A percentile compares a stretch with the other conserved stretches of the same genome.
These are phyloP conservation scores for Apis florea DNA, from an alignment of 1,140 invertebrate genomes.

Conservation along the genomic window DNA sequence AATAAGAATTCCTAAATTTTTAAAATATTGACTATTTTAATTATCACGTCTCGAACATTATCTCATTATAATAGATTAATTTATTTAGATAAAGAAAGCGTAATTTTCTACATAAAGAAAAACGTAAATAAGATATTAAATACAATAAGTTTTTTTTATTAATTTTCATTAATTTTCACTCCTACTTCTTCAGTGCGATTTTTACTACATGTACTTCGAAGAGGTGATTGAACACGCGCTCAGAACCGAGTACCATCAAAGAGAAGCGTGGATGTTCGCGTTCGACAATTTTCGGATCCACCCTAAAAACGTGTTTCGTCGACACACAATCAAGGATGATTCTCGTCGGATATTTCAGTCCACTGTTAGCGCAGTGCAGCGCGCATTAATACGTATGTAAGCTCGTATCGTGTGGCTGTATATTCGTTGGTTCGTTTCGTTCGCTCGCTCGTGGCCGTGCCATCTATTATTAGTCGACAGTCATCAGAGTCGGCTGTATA, in stretches of 20 bases:
- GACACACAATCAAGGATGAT: slow-evolving; percentile 36
- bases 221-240: background rate
- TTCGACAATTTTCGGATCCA: slow-evolving; percentile 34
- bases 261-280: background rate
- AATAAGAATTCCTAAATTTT: background rate
- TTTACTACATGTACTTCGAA: background rate
- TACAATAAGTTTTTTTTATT: background rate
- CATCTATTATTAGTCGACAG: slow-evolving; percentile 77
- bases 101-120: too few species aligned
- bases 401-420: slow-evolving; percentile 51
- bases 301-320: slow-evolving; percentile 36
- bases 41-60: background rate
- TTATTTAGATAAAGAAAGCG: background rate
- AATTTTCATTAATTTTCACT: background rate
- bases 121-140: background rate
- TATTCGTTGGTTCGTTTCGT: slow-evolving; percentile 44
- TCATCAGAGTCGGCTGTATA: slow-evolving; percentile 72
- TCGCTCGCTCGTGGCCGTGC: slow-evolving; percentile 50
- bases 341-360: slow-evolving; percentile 70
- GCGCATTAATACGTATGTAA: slow-evolving; percentile 58
- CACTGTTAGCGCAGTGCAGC: slow-evolving; percentile 53
- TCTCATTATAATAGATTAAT: too few species aligned
- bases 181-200: background rate
- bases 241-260: background rate
- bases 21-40: background rate